These are phyloP conservation scores for Murina feae DNA, from an alignment of 2,113 vertebrate species.

Conservation along the genomic window DNA sequence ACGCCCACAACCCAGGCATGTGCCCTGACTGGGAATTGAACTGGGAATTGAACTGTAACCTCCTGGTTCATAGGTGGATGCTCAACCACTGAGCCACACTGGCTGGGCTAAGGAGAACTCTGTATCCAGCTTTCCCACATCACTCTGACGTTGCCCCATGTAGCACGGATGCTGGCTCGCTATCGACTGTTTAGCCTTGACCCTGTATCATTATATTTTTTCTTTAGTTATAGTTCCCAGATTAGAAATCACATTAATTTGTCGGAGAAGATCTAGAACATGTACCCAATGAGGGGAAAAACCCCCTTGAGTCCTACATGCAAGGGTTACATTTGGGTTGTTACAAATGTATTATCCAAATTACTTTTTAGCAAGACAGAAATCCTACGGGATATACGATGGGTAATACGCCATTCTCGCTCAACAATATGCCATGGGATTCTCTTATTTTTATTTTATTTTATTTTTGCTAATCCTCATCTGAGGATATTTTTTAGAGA, in stretches of 20 bases:
- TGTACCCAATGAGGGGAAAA: neutral
- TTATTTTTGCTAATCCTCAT: too few species aligned
- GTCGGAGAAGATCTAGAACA: neutral
- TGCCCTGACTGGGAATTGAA: too few species aligned
- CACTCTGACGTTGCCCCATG: neutral
- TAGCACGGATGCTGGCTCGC: neutral
- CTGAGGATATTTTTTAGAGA: too few species aligned
- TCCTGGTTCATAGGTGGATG: too few species aligned
- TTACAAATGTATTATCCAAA: neutral
- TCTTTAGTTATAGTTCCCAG: neutral
- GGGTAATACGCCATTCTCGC: neutral
- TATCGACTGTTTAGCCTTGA: neutral
- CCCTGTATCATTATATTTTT: neutral
- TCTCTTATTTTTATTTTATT: neutral
- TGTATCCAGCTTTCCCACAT: neutral
- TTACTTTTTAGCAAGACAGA: neutral
- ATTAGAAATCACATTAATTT: neutral
- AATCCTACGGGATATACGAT: neutral
- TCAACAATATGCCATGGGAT: neutral
- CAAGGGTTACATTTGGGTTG: neutral
- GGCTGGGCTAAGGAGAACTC: neutral
- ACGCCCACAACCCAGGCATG: too few species aligned
- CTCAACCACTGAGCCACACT: too few species aligned
- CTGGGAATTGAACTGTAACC: too few species aligned
- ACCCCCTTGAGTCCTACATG: neutral